Evolutionary conservation across 2,797 vertebrate species (phyloP).

Genomic region (Sorex maritimensis): DNA sequence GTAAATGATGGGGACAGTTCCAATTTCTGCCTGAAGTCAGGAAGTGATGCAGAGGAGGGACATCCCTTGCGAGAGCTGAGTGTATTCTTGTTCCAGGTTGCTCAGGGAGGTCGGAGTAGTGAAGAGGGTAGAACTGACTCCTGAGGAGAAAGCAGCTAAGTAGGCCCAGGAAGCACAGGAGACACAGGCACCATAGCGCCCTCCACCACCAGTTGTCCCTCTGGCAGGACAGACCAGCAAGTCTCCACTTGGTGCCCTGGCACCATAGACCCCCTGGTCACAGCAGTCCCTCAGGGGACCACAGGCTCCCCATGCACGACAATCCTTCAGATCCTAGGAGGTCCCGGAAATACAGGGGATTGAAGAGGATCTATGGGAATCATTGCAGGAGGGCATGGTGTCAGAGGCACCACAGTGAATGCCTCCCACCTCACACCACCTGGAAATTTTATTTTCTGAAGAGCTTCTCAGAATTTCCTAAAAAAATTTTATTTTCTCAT

Average conservation of each 20-base stretch:
- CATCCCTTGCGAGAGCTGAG: not conserved
- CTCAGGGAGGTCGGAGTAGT: accelerated
- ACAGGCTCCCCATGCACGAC: no score
- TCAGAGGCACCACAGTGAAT: not conserved
- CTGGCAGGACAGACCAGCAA: no score
- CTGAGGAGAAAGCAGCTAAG: accelerated
- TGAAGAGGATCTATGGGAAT: no score
- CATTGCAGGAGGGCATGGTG: no score
- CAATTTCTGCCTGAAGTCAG: not conserved
- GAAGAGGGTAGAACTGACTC: not conserved
- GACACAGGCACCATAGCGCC: no score
- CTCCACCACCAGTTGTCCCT: no score
- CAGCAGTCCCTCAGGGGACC: no score
- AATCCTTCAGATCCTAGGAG: no score
- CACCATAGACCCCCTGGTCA: no score
- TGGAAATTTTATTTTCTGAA: not conserved
- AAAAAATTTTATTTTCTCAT: constrained; percentile 47
- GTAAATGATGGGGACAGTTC: constrained; percentile 44
- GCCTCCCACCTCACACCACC: not conserved
- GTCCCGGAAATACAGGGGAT: no score
- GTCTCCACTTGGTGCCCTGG: no score
- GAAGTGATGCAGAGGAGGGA: not conserved
- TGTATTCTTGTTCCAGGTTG: constrained; percentile 47
- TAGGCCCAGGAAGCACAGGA: no score
- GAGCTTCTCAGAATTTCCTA: constrained; percentile 6